Evolutionary conservation across 2,797 vertebrate genomes (phyloP).

Genomic region (Aselliscus stoliczkanus): DNA sequence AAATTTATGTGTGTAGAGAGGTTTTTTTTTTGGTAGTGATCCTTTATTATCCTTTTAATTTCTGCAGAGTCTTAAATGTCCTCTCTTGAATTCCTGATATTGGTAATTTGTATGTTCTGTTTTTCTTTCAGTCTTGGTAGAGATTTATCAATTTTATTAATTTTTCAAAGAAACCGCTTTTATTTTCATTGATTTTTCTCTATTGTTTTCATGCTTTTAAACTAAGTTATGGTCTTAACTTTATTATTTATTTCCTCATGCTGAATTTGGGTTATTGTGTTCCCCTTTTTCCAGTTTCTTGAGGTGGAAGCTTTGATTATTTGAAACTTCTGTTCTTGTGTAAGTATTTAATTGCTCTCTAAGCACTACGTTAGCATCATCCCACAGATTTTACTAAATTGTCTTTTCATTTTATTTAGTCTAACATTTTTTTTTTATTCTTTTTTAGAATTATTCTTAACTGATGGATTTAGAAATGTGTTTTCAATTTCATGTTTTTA

Average conservation of each 20-base stretch:
- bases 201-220: not conserved
- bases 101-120: not conserved
- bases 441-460: not conserved
- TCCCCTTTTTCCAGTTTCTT: not conserved
- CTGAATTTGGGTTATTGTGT: not conserved
- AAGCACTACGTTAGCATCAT: not conserved
- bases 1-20: not conserved
- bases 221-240: not conserved
- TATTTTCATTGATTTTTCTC: not conserved
- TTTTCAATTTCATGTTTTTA: slow-evolving; percentile 12
- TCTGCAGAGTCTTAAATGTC: not conserved
- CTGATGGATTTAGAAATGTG: not conserved
- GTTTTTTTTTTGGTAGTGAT: not conserved
- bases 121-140: not conserved
- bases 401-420: not conserved
- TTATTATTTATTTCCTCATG: slow-evolving; percentile 10
- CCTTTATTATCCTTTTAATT: not conserved
- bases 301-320: not conserved
- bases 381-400: not conserved
- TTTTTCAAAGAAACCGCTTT: not conserved
- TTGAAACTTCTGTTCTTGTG: not conserved
- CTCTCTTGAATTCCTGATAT: not conserved
- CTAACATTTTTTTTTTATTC: not conserved
- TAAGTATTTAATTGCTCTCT: not conserved
- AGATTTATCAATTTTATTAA: not conserved